Evolutionary conservation across 2,888 invertebrate genomes (phyloP).

Genomic region (Chelonus formosanus): DNA sequence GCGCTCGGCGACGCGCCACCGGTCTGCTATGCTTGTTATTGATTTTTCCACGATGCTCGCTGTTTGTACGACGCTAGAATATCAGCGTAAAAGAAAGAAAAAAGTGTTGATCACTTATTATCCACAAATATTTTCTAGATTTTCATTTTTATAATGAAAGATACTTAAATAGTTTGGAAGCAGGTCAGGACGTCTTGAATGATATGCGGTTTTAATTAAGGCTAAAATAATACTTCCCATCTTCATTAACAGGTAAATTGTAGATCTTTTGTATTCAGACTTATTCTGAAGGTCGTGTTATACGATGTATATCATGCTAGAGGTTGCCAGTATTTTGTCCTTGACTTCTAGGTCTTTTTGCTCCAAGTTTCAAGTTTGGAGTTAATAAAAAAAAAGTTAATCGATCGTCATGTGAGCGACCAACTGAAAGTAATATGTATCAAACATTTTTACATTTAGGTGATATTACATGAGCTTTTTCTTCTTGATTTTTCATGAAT

Average conservation of each 20-base stretch:
- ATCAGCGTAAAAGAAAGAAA: constrained; percentile 32
- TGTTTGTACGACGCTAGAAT: constrained; percentile 44
- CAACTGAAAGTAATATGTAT: constrained; percentile 24
- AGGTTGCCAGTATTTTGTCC: too few species aligned
- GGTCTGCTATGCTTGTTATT: constrained; percentile 60
- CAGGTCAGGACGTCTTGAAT: too few species aligned
- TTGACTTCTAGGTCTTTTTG: too few species aligned
- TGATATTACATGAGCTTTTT: not conserved
- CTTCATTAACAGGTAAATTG: too few species aligned
- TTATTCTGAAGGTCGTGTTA: too few species aligned
- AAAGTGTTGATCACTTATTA: not conserved
- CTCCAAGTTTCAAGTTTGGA: too few species aligned
- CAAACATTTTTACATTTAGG: not conserved
- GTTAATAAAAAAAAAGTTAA: not conserved
- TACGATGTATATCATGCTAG: too few species aligned
- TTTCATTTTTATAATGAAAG: not conserved
- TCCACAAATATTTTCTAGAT: not conserved
- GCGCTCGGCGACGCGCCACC: constrained; percentile 52
- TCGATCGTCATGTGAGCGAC: constrained; percentile 7
- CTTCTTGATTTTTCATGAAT: constrained; percentile 10
- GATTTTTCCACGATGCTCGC: constrained; percentile 56
- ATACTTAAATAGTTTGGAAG: too few species aligned
- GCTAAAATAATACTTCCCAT: too few species aligned
- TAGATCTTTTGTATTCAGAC: too few species aligned
- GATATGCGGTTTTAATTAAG: too few species aligned